Conservation (phyloP, 2,797 vertebrate genomes). For the Pipistrellus pygmaeus region DNA sequence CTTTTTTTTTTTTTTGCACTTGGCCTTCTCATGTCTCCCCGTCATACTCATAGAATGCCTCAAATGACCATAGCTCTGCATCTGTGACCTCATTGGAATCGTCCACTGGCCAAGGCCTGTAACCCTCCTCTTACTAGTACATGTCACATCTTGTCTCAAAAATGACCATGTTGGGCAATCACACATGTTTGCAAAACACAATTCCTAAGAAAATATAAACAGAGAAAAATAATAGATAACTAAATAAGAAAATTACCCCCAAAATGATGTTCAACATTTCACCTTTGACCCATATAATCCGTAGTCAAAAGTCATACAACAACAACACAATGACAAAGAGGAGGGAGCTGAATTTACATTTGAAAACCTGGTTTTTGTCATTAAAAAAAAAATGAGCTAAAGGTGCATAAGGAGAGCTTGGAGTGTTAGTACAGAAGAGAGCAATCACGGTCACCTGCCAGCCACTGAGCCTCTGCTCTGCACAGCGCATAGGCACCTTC, state of each 20-base stretch:
- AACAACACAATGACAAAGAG: not conserved
- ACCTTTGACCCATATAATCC: not conserved
- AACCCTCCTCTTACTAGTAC: no score
- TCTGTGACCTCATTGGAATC: not conserved
- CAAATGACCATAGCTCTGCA: not conserved
- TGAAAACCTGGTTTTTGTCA: not conserved
- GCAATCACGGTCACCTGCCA: fast-evolving
- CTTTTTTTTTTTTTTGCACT: not conserved
- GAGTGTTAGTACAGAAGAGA: not conserved
- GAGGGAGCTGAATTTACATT: not conserved
- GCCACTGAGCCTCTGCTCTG: not conserved
- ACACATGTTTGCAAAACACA: not conserved
- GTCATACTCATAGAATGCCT: not conserved
- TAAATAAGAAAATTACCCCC: not conserved
- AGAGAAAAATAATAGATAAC: not conserved
- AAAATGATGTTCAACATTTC: not conserved
- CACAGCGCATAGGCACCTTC: fast-evolving
- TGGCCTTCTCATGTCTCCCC: not conserved
- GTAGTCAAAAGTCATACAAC: fast-evolving
- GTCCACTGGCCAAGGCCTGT: not conserved
- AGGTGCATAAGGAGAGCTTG: not conserved
- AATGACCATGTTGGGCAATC: not conserved
- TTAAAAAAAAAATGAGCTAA: not conserved
- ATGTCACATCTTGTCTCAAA: not conserved
- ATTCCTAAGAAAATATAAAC: not conserved